Percentiles rank a stretch among this genome's conserved stretches.
These are phyloP conservation scores for Cnemophilus loriae DNA, from an alignment of 2,113 vertebrate genomes.

Conservation along the genomic window DNA sequence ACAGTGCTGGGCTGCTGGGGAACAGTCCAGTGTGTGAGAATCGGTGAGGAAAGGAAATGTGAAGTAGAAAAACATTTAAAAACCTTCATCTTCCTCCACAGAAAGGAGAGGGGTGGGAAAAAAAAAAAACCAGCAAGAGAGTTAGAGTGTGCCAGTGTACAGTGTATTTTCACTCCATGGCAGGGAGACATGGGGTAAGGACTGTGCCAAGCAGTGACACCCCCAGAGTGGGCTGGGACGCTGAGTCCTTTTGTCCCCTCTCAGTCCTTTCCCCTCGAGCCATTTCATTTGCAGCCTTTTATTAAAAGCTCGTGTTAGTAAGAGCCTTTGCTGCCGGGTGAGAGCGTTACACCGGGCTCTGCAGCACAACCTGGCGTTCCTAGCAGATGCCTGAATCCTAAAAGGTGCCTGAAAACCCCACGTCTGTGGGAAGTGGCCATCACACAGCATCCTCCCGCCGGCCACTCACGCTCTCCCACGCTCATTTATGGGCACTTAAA, in stretches of 20 bases:
- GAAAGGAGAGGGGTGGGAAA: fast-evolving
- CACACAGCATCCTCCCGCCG: not conserved
- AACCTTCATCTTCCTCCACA: not conserved
- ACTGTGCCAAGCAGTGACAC: not conserved
- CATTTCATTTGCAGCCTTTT: not conserved
- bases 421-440: not conserved
- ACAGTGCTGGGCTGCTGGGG: not conserved
- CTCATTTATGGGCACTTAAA: not conserved
- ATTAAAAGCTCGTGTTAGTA: slow-evolving; percentile 21
- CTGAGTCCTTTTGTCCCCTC: not conserved
- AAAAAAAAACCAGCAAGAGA: not conserved
- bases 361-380: not conserved
- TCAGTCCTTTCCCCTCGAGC: not conserved
- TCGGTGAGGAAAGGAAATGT: not conserved
- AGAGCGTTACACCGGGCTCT: not conserved
- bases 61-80: not conserved
- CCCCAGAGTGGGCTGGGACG: not conserved
- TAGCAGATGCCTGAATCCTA: not conserved
- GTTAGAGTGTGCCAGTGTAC: not conserved
- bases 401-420: not conserved
- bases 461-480: fast-evolving
- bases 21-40: not conserved
- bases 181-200: not conserved
- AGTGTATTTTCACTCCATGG: not conserved
- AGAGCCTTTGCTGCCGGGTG: not conserved